phyloP scores from a whole-genome alignment of 2,113 vertebrate species.

The Hemichromis elongatus region DNA sequence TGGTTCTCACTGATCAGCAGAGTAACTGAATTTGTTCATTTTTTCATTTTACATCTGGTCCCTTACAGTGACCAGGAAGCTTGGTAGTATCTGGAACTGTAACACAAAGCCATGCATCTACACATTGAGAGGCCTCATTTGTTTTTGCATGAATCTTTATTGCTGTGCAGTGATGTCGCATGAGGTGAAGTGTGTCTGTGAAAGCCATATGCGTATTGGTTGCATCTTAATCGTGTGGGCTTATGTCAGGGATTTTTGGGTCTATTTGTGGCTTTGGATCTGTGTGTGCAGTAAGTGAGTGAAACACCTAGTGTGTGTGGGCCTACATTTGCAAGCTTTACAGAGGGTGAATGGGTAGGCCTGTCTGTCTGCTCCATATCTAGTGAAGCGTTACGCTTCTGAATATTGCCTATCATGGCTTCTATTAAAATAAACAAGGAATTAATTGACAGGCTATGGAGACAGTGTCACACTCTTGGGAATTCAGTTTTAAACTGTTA shows the following conservation, averaged over 20 bases:
- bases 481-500: constrained; percentile 41
- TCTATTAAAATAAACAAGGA: constrained; percentile 68
- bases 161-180: neutral
- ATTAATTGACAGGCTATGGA: constrained; percentile 62
- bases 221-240: neutral
- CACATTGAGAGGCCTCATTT: neutral
- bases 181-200: constrained; percentile 3
- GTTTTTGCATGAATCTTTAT: constrained; percentile 16
- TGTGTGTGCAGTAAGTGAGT: neutral
- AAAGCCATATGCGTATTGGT: neutral
- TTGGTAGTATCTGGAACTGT: neutral
- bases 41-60: neutral
- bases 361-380: constrained; percentile 29
- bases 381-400: constrained; percentile 33
- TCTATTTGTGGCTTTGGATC: neutral
- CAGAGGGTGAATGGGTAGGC: neutral
- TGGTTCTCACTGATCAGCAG: neutral
- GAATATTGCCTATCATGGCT: constrained; percentile 49
- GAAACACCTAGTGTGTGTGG: neutral
- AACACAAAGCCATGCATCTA: neutral
- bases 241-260: neutral
- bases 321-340: neutral
- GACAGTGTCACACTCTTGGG: constrained; percentile 25
- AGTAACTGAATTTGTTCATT: neutral
- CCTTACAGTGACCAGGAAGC: neutral